These are phyloP conservation scores for Coregonus suidteri DNA, from an alignment of 2,797 vertebrate species.

Conservation along the genomic window DNA sequence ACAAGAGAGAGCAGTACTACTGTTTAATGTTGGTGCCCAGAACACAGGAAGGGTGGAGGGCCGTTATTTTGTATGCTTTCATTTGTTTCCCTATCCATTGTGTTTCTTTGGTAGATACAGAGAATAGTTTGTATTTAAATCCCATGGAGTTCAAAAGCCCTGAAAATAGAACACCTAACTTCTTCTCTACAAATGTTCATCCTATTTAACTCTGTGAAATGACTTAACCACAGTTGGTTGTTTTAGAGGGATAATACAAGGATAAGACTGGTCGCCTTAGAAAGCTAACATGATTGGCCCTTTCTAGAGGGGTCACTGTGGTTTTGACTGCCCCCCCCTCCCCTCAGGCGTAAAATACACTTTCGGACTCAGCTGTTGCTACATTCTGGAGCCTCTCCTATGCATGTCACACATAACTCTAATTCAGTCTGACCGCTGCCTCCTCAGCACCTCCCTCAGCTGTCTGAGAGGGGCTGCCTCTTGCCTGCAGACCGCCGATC, in stretches of 20 bases:
- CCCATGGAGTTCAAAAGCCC: background rate
- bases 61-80: background rate
- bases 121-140: constrained; percentile 6
- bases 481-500: constrained; percentile 38
- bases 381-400: constrained; percentile 73
- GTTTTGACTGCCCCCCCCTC: constrained; percentile 37
- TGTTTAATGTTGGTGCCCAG: background rate
- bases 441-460: constrained; percentile 55
- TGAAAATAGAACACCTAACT: background rate
- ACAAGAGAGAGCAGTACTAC: background rate
- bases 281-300: background rate
- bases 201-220: background rate
- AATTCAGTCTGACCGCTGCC: constrained; percentile 69
- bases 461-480: constrained; percentile 26
- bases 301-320: background rate
- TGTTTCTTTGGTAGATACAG: background rate
- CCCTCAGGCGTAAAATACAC: constrained; percentile 59
- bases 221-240: background rate
- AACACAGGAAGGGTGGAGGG: background rate
- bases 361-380: constrained; percentile 73
- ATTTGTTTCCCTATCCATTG: background rate
- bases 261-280: background rate
- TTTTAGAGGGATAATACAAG: background rate
- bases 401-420: constrained; percentile 75
- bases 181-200: background rate